Base-by-base conservation (phyloP, 2,888 invertebrate species). In the Callosobruchus maculatus region DNA sequence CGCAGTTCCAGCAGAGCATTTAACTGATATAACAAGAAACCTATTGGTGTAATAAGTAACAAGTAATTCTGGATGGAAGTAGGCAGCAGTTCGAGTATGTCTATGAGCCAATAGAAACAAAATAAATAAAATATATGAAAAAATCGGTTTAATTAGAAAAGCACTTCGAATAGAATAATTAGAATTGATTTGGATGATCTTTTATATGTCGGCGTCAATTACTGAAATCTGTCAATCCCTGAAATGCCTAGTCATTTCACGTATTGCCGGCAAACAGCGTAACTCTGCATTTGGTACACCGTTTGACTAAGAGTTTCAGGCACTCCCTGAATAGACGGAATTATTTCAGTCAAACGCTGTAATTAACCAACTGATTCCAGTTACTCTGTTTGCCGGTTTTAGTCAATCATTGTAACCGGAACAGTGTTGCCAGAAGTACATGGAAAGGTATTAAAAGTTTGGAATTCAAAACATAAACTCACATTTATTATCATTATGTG, bases 401-500 rank as follows among this genome's bases (percentile, higher is more conserved):
- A 70, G 26, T 70, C 31, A 70, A 70, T 22, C 31, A 70, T 70
- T 70, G 31, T 26, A 70, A 70, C 26, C 7, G 26, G 22, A 30
- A 70, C 22, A 70, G 70, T 70, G 70, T 70, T 70, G 70, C 31
- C 70, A 70, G 70, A 26, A 70, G 70, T 21, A 9, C 26, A 70
- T 70, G 30, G 26, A 22, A 70, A 70, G n/a, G 21, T 70, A 26
- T 22, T 70, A 70, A 70, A 70, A 26, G 26, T 70, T 70, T 70
- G 30, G 26, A 26, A 70, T 21, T 18, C 22, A 21, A 70, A 70
- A 9, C 22, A n/a, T n/a, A n/a, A n/a, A n/a, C n/a, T n/a, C n/a
- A n/a, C n/a, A 70, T 70, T 70, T 70, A 70, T 70, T 70, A 70
- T 70, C 70, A 70, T 22, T 70, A 70, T 70, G 70, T 26, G 67